phyloP scores from a whole-genome alignment of 2,113 vertebrate species.

The Callipepla squamata region DNA sequence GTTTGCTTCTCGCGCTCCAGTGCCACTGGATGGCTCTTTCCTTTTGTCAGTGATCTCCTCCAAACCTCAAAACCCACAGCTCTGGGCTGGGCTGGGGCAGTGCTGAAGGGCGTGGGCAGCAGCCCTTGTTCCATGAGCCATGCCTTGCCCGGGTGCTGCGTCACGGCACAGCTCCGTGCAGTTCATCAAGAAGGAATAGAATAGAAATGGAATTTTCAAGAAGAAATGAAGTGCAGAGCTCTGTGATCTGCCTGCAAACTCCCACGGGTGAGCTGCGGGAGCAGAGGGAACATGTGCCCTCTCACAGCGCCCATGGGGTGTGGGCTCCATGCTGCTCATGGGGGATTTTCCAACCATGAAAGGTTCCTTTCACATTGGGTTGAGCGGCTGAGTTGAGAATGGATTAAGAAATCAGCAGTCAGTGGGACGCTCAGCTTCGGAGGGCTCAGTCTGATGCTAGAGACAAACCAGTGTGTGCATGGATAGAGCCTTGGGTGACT shows the following conservation, averaged over 20 bases:
- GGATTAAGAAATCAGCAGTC: slow-evolving; percentile 58
- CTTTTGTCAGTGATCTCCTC: slow-evolving; percentile 59
- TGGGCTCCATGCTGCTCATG: slow-evolving; percentile 33
- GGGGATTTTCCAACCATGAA: slow-evolving; percentile 28
- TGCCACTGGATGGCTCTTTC: background rate
- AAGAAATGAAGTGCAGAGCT: background rate
- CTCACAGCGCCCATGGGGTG: background rate
- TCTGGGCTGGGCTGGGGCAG: background rate
- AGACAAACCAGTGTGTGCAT: slow-evolving; percentile 53
- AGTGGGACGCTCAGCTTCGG: background rate
- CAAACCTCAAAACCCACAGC: slow-evolving; percentile 51
- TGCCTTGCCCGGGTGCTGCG: too few relatives aligned
- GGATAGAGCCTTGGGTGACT: slow-evolving; percentile 28
- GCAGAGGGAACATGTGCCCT: slow-evolving; percentile 13
- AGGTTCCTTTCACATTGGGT: slow-evolving; percentile 46
- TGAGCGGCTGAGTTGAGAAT: slow-evolving; percentile 22
- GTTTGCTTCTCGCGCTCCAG: slow-evolving; percentile 25
- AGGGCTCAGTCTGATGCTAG: slow-evolving; percentile 21
- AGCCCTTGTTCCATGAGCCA: background rate
- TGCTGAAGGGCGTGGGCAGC: background rate
- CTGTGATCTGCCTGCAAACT: background rate
- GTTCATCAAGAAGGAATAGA: too few relatives aligned
- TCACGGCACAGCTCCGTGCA: too few relatives aligned
- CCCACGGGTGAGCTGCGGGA: background rate
- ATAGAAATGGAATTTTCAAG: background rate